Evolutionary conservation across 2,888 invertebrate genomes (phyloP).

Genomic region (Leucoma salicis): DNA sequence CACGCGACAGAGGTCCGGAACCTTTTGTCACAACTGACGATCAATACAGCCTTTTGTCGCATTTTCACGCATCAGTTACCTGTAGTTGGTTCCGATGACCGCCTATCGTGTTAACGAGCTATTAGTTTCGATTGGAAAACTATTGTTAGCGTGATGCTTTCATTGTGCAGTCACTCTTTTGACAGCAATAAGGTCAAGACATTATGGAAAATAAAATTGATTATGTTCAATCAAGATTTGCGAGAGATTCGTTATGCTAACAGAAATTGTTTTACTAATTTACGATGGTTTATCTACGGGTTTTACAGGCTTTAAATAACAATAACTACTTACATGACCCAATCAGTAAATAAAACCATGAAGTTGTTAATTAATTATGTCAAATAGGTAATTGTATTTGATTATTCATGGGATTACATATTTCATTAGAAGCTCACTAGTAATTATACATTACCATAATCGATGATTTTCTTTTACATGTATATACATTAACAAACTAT

Average conservation of each 20-base stretch:
- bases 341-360: too few relatives aligned
- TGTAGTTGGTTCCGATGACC: constrained; percentile 22
- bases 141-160: constrained; percentile 20
- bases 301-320: too few relatives aligned
- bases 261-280: too few relatives aligned
- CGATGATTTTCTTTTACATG: too few relatives aligned
- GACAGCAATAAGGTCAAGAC: background rate
- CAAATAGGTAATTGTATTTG: too few relatives aligned
- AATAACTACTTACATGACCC: too few relatives aligned
- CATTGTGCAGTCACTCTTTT: constrained; percentile 9
- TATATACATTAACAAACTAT: too few relatives aligned
- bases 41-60: constrained; percentile 42
- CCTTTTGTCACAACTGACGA: constrained; percentile 35
- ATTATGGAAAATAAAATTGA: background rate
- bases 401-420: too few relatives aligned
- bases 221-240: background rate
- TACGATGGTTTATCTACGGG: background rate
- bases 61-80: constrained; percentile 43
- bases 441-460: too few relatives aligned
- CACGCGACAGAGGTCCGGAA: constrained; percentile 49
- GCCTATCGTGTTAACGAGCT: constrained; percentile 24
- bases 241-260: background rate
- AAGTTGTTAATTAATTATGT: too few relatives aligned
- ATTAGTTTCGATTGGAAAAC: constrained; percentile 29
- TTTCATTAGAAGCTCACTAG: too few relatives aligned